phyloP scores from a whole-genome alignment of 2,113 vertebrate species.

The Corythornis madagascariensis region DNA sequence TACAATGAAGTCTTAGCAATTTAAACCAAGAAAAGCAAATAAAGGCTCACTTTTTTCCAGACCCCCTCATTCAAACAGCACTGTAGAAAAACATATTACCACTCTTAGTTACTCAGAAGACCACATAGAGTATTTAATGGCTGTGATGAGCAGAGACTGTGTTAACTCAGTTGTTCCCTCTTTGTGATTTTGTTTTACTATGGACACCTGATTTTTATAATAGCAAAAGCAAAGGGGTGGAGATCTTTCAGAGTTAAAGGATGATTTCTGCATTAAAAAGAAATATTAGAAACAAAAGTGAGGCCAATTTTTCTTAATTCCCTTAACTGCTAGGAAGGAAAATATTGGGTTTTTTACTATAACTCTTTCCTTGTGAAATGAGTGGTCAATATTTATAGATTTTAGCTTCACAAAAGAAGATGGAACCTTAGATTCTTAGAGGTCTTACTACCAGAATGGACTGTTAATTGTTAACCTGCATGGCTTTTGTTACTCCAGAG shows the following conservation, averaged over 20 bases:
- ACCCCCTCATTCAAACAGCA: rapidly evolving
- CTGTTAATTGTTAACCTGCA: not conserved
- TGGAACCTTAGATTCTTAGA: not conserved
- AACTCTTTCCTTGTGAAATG: not conserved
- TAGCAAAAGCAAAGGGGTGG: not conserved
- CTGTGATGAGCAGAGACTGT: not conserved
- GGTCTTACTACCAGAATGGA: not conserved
- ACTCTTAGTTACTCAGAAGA: not conserved
- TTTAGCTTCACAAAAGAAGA: not conserved
- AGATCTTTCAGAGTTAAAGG: not conserved
- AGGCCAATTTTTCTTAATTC: not conserved
- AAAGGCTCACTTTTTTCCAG: not conserved
- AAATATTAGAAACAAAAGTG: not conserved
- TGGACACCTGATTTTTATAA: not conserved
- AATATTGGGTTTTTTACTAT: not conserved
- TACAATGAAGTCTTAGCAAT: not conserved
- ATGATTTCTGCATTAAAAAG: not conserved
- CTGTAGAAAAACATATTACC: not conserved
- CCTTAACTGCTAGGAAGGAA: not conserved
- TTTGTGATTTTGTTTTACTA: not conserved
- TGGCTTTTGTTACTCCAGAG: not conserved
- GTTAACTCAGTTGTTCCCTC: not conserved
- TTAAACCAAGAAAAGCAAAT: not conserved
- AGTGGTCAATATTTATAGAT: not conserved
- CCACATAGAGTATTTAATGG: not conserved